Base-by-base conservation (phyloP, 1,140 invertebrate genomes). In the Macrocentrus cingulum region DNA sequence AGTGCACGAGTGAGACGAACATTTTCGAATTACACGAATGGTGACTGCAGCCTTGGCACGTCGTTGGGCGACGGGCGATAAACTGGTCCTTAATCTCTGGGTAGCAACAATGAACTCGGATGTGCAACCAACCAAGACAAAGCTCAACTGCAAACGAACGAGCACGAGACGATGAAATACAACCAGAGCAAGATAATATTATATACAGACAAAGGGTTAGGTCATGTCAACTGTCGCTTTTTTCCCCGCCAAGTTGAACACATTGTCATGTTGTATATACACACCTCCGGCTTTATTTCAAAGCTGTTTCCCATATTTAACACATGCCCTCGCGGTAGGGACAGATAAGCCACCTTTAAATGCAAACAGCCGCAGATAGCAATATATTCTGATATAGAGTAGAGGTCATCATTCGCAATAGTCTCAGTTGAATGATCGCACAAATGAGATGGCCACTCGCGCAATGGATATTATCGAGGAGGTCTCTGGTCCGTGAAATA, bases 41-140 rank as follows among this genome's bases (percentile, higher is more conserved):
- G 19, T 36, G 36, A 8, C n/a, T 41, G 15, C 34, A 56, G 45
- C 7, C 46, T 9, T 39, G 9, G 29, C 56, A 50, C 41, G 25
- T 57, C 52, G 60, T 58, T 39, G 39, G 54, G 56, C 45, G 51
- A 65, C 52, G 54, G 48, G 53, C 60, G 55, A 60, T 64, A 62
- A 61, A 64, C 55, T 61, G 44, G 39, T 52, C 19, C 55, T 51
- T 62, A 60, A 62, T 64, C 62, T 61, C 46, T 29, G 37, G 23
- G 46, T 48, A 44, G 55, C 60, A 66, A 66, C 62, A 66, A 66
- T 66, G 62, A 64, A 59, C 62, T 61, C 58, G 53, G 60, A 56
- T 13, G n/a, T n/a, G 32, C n/a, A 23, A 36, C n/a, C 6, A 32
- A 9, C 25, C 18, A 29, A 56, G 32, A 46, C 41, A 23, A 32